phyloP scores from a whole-genome alignment of 2,113 vertebrate genomes.

The Oncorhynchus gorbuscha region DNA sequence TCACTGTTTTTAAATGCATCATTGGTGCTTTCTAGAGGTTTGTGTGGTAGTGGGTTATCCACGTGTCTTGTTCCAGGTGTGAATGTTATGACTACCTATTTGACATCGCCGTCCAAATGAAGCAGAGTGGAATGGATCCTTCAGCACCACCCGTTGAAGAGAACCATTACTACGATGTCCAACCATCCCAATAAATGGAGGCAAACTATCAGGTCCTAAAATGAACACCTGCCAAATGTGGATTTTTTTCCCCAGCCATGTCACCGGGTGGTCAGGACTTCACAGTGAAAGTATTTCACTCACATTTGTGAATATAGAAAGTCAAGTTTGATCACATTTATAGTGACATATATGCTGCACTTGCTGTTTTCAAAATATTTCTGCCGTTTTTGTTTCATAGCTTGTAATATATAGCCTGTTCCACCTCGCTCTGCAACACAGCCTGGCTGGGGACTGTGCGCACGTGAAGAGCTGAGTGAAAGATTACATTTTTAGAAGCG shows the following conservation, averaged over 20 bases:
- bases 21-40: background rate
- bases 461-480: too few relatives aligned
- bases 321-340: too few relatives aligned
- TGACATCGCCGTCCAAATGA: constrained; percentile 93
- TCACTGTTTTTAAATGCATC: background rate
- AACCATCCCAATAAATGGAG: constrained; percentile 76
- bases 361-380: too few relatives aligned
- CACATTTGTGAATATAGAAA: too few relatives aligned
- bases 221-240: background rate
- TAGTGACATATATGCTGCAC: too few relatives aligned
- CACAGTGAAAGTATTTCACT: too few relatives aligned
- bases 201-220: background rate
- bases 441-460: too few relatives aligned
- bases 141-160: constrained; percentile 77
- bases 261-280: too few relatives aligned
- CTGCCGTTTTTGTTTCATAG: too few relatives aligned
- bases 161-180: constrained; percentile 43
- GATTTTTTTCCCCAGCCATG: background rate
- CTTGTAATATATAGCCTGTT: too few relatives aligned
- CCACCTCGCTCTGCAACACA: too few relatives aligned
- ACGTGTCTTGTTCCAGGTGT: constrained; percentile 77
- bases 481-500: too few relatives aligned
- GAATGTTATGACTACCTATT: constrained; percentile 98
- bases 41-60: constrained; percentile 1
- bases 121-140: constrained; percentile 87